These are phyloP conservation scores for Cephus nigrinus DNA, from an alignment of 2,888 invertebrate genomes.

Conservation along the genomic window DNA sequence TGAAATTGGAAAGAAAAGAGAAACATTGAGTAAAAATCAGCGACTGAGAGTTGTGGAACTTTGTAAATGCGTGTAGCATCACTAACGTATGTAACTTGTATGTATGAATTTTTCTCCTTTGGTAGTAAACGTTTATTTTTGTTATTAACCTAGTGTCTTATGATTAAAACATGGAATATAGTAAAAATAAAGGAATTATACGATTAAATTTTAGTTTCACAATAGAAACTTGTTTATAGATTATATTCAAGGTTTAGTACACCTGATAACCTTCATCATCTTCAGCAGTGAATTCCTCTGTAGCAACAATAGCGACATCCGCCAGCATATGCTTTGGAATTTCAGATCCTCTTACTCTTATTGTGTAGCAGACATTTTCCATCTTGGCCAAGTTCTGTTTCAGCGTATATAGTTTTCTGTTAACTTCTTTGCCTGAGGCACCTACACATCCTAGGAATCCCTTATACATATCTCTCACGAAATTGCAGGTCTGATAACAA, in stretches of 20 bases:
- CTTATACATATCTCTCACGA: slow-evolving; percentile 76
- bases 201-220: not conserved
- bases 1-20: not conserved
- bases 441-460: slow-evolving; percentile 73
- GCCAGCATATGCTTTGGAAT: slow-evolving; percentile 78
- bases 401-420: slow-evolving; percentile 77
- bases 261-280: slow-evolving; percentile 68
- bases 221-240: not conserved
- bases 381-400: slow-evolving; percentile 84
- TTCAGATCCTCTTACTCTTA: slow-evolving; percentile 84
- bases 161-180: not conserved
- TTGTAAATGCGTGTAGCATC: not conserved
- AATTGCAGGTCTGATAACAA: slow-evolving; percentile 78
- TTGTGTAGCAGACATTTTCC: slow-evolving; percentile 85
- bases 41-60: not conserved
- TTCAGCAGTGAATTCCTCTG: slow-evolving; percentile 56
- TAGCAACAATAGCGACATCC: slow-evolving; percentile 66
- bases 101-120: not conserved
- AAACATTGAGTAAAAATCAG: not conserved
- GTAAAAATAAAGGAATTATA: not conserved
- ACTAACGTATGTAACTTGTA: not conserved
- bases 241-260: slow-evolving; percentile 31
- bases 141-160: not conserved
- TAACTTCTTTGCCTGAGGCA: slow-evolving; percentile 72
- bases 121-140: not conserved